Evolutionary conservation across 2,113 vertebrate species (phyloP), one percentile per base, ranked within the genome.

Genomic region (Plotosus lineatus): DNA sequence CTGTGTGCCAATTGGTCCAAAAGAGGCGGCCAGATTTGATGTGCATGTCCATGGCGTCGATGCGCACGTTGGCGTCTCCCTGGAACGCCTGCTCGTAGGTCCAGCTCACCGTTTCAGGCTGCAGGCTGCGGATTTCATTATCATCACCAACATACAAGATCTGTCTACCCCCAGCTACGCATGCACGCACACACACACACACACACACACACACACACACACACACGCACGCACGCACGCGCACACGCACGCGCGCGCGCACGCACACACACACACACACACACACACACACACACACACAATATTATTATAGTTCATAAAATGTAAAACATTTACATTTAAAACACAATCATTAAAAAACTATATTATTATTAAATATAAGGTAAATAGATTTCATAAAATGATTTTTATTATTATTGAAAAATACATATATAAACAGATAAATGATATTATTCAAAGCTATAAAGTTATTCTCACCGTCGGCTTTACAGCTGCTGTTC

Each of bases 1-100:
- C 95, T 0, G 95, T 99, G 94, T 99, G 98, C 98, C 98, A 99
- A 93, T 99, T 99, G 58, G 97, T 99, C 97, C 97, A 99, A 85
- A 96, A 99, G 89, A 99, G 95, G 14, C 93, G 95, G 84, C 95
- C 95, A 6, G 94, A 95, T 90, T 98, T 98, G 85, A 98, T 91
- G 0, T 98, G 95, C 66, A 98, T 91, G 82, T 99, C 98, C 97
- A 99, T 98, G 88, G 97, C 96, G 0, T 99, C 96, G 0, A 99
- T 98, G 84, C 98, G 96, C 79, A 99, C 97, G 0, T 93, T 97
- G 79, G 96, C 95, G 0, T 98, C 97, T 0, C 98, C 98, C 90
- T 97, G 95, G 92, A 98, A 98, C 77, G 95, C 94, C 28, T 97
- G 98, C 90, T 97, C 96, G 0, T 99, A 98, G 76, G 95, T 95